Conservation (phyloP, 2,113 vertebrate species). For the Saguinus midas region DNA sequence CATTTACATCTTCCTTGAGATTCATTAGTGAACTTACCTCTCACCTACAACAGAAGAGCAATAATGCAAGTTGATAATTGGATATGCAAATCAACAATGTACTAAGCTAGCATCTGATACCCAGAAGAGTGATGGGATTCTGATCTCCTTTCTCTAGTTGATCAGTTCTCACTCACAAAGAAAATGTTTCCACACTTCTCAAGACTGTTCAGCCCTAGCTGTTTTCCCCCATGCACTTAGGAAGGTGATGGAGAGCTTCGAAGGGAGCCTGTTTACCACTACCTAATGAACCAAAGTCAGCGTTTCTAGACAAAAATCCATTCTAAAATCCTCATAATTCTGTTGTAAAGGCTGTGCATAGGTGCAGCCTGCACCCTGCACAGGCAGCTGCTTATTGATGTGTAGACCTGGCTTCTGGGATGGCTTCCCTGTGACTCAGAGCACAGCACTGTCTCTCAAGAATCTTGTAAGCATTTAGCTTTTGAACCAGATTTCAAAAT, state of each 20-base stretch:
- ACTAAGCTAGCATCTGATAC: not conserved
- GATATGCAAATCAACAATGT: not conserved
- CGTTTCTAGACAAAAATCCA: not conserved
- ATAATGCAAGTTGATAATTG: not conserved
- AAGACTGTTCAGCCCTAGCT: not conserved
- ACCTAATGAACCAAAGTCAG: not conserved
- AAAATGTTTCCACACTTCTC: not conserved
- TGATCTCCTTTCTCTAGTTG: not conserved
- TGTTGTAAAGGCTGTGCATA: not conserved
- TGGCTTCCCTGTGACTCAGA: constrained; percentile 40
- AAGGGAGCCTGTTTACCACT: not conserved
- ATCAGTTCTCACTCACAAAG: not conserved
- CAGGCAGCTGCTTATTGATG: not conserved
- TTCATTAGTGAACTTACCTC: not conserved
- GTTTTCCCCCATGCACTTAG: not conserved
- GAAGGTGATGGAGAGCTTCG: not conserved
- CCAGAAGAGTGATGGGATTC: not conserved
- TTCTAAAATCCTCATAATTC: not conserved
- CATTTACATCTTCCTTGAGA: not conserved
- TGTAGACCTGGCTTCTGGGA: not conserved
- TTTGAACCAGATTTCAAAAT: constrained; percentile 52
- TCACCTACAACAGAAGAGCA: not conserved
- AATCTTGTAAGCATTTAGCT: constrained; percentile 3
- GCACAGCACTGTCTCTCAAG: not conserved
- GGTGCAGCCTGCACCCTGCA: not conserved